Conservation (phyloP, 1,140 invertebrate species). For the Leguminivora glycinivorella region DNA sequence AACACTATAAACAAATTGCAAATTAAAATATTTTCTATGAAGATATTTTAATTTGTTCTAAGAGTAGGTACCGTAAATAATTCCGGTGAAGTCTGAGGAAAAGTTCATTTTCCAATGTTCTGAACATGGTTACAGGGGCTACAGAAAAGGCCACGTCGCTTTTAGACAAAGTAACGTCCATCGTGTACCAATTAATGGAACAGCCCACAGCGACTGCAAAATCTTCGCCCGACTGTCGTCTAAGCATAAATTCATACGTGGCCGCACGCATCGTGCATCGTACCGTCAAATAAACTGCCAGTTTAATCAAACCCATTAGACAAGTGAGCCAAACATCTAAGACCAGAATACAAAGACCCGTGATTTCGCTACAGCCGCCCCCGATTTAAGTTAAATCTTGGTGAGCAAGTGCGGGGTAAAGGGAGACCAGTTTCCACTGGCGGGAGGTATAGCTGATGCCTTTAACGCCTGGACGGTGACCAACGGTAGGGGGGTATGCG, state of each 20-base stretch:
- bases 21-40: too few species aligned
- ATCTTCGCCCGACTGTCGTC: conserved; percentile 61
- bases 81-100: too few species aligned
- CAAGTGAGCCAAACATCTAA: conserved; percentile 75
- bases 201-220: conserved; percentile 38
- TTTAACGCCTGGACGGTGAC: conserved; percentile 78
- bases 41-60: too few species aligned
- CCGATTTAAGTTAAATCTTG: conserved; percentile 36
- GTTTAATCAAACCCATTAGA: conserved; percentile 79
- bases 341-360: conserved; percentile 53
- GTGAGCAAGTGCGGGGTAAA: conserved; percentile 37
- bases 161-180: not conserved
- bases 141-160: not conserved
- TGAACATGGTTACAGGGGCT: too few species aligned
- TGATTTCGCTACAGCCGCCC: conserved; percentile 44
- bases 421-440: conserved; percentile 54
- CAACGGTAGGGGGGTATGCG: conserved; percentile 73
- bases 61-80: too few species aligned
- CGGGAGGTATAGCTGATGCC: conserved; percentile 73
- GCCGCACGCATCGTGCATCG: conserved; percentile 72
- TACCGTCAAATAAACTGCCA: conserved; percentile 79
- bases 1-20: too few species aligned
- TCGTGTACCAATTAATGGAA: conserved; percentile 35
- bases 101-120: too few species aligned
- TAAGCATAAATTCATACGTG: conserved; percentile 77